A percentile compares a stretch with the other conserved stretches of the same genome.
Conservation (phyloP, 2,888 invertebrate species). For the Xestia sexstrigata region DNA sequence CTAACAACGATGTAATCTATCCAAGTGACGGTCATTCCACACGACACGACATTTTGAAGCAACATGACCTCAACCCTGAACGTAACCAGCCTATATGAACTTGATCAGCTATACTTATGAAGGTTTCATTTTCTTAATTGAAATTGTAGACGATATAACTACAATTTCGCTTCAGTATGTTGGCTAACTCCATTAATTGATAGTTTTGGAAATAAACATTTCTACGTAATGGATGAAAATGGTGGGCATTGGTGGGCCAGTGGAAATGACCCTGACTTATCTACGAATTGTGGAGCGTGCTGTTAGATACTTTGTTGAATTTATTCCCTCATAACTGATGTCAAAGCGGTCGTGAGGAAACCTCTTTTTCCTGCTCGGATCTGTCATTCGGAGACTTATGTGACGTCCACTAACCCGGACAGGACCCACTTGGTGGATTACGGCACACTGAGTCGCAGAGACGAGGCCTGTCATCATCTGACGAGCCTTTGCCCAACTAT, state of each 20-base stretch:
- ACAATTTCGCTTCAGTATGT: constrained; percentile 17
- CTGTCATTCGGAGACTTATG: not conserved
- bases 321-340: not conserved
- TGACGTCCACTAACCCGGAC: not conserved
- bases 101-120: constrained; percentile 12
- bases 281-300: not conserved
- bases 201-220: constrained; percentile 10
- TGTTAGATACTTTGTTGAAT: not conserved
- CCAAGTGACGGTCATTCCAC: constrained; percentile 12
- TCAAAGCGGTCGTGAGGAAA: not conserved
- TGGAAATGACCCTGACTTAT: not conserved
- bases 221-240: constrained; percentile 8
- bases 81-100: constrained; percentile 16
- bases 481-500: not conserved
- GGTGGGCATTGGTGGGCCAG: not conserved
- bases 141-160: constrained; percentile 30
- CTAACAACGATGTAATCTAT: constrained; percentile 27
- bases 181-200: constrained; percentile 30
- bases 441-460: not conserved
- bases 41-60: constrained; percentile 35
- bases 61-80: constrained; percentile 28
- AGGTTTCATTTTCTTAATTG: constrained; percentile 67
- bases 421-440: not conserved
- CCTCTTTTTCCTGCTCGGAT: not conserved
- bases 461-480: not conserved